Evolutionary conservation across 2,113 vertebrate species (phyloP).

Genomic region (Trichomycterus rosablanca): DNA sequence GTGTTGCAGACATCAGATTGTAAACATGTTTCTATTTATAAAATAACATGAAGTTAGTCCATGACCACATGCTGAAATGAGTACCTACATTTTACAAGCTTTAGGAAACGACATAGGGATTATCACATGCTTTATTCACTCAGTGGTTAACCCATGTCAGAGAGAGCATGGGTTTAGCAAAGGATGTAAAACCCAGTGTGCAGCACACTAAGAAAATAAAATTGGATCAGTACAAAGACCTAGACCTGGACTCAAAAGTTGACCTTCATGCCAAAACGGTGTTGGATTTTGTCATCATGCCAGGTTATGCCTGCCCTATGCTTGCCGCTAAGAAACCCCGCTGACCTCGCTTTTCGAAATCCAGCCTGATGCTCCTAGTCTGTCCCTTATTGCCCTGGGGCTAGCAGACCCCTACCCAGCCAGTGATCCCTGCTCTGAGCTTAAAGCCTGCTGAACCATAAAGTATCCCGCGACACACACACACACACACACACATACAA

Average conservation of each 20-base stretch:
- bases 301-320: conserved; percentile 71
- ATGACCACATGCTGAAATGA: no score
- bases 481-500: neutral
- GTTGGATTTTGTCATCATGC: no score
- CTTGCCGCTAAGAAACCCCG: conserved; percentile 71
- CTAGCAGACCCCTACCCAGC: conserved; percentile 63
- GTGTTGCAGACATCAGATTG: no score
- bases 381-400: conserved; percentile 81
- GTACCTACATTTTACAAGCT: conserved; percentile 31
- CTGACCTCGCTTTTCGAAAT: conserved; percentile 81
- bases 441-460: conserved; percentile 86
- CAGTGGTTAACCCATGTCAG: conserved; percentile 22
- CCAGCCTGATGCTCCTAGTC: conserved; percentile 85
- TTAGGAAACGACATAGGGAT: conserved; percentile 35
- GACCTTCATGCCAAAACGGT: no score
- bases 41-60: no score
- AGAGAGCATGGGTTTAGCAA: conserved; percentile 27
- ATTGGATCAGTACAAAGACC: no score
- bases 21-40: no score
- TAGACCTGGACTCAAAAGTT: no score
- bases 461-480: conserved; percentile 50
- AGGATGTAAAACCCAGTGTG: neutral
- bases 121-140: conserved; percentile 7
- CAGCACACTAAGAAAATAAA: no score
- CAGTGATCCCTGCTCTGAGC: conserved; percentile 66